Evolutionary conservation across 1,140 invertebrate genomes (phyloP).

Genomic region (Ephestia elutella): DNA sequence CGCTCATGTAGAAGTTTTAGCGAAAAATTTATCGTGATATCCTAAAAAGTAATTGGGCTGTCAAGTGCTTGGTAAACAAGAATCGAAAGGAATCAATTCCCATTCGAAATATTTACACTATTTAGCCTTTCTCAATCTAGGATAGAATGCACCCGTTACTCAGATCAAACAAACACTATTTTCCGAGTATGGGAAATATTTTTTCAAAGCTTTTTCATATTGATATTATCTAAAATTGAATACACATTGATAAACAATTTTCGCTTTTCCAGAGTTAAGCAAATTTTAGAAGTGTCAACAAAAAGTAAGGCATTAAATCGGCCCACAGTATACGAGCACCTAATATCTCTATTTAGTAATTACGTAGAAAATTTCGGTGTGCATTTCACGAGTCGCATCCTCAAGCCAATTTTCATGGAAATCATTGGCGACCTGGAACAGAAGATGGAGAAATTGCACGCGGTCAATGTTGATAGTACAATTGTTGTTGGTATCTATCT

Average conservation of each 20-base stretch:
- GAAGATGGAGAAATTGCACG: constrained; percentile 62
- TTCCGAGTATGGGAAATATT: too few relatives aligned
- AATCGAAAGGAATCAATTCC: too few relatives aligned
- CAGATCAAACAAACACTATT: too few relatives aligned
- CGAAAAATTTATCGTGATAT: too few relatives aligned
- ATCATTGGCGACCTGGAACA: constrained; percentile 59
- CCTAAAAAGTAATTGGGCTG: too few relatives aligned
- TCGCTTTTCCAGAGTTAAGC: constrained; percentile 51
- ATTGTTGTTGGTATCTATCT: constrained; percentile 65
- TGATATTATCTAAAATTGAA: too few relatives aligned
- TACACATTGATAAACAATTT: background rate
- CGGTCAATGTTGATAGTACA: constrained; percentile 49
- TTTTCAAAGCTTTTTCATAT: too few relatives aligned
- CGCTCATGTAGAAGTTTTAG: too few relatives aligned
- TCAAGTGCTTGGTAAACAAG: too few relatives aligned
- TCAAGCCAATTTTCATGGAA: constrained; percentile 55
- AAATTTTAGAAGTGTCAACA: constrained; percentile 51
- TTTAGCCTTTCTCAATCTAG: too few relatives aligned
- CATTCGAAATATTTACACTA: too few relatives aligned
- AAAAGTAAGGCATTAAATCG: constrained; percentile 50
- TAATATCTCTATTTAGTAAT: constrained; percentile 52
- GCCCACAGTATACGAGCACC: constrained; percentile 41
- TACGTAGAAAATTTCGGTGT: constrained; percentile 57
- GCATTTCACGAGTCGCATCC: constrained; percentile 43
- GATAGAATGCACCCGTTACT: too few relatives aligned